These are phyloP conservation scores for Stegostoma tigrinum DNA, from an alignment of 2,113 vertebrate genomes.

Conservation along the genomic window DNA sequence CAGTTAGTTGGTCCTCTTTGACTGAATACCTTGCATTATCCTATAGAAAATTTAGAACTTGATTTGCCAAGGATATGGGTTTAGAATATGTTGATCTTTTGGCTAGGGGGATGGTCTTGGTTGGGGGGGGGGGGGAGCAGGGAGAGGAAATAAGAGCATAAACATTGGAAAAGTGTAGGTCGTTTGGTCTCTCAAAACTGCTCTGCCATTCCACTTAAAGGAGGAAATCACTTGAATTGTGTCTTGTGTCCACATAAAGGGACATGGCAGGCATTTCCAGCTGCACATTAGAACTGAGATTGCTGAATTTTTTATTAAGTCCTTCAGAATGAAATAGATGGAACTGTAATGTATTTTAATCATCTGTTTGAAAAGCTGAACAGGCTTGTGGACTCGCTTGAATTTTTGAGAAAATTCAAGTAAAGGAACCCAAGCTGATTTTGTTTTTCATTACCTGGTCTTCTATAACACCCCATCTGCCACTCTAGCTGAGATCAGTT, in stretches of 20 bases:
- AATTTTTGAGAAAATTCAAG: not conserved
- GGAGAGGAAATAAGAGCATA: no score
- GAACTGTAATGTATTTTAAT: not conserved
- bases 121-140: no score
- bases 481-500: not conserved
- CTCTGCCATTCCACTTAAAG: not conserved
- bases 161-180: no score
- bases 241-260: not conserved
- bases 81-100: not conserved
- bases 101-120: not conserved
- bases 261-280: not conserved
- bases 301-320: not conserved
- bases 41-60: not conserved
- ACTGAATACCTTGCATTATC: not conserved
- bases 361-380: not conserved
- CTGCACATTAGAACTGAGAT: not conserved
- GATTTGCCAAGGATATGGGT: not conserved
- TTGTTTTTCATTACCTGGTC: not conserved
- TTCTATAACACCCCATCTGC: not conserved
- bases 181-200: no score
- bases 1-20: not conserved
- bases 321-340: not conserved
- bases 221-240: not conserved
- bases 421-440: not conserved
- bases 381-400: no score